Base-by-base conservation (phyloP, 2,888 invertebrate genomes). In the Entomobrya multifasciata region DNA sequence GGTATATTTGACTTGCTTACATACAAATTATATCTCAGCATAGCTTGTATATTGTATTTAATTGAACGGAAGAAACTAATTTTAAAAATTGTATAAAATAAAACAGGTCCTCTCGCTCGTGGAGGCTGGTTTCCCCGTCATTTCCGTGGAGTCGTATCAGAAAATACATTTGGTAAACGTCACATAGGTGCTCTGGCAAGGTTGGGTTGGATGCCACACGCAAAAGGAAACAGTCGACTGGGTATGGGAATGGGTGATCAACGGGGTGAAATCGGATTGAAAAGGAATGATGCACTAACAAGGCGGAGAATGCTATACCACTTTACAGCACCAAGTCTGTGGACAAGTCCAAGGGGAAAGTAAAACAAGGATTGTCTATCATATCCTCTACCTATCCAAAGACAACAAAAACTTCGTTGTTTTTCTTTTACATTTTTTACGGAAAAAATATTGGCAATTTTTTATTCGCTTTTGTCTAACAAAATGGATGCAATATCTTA, bases 41-140 rank as follows among this genome's bases (percentile, higher is more conserved):
- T n/a, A n/a, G n/a, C n/a, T n/a, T n/a, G n/a, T n/a, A n/a, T n/a
- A n/a, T n/a, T n/a, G n/a, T n/a, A n/a, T n/a, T n/a, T n/a, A n/a
- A n/a, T n/a, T n/a, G n/a, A n/a, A n/a, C n/a, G n/a, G n/a, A n/a
- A 47, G 5, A 3, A 5, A 47, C 5, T 44, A 15, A 47, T 47
- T 47, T 2, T 47, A 15, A 5, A 55, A 55, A 17, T 52, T 55
- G 55, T 20, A 17, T 62, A n/a, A n/a, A n/a, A n/a, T n/a, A n/a
- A n/a, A 55, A 55, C 22, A 91, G 91, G 91, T 30, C 87, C 89
- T 3, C 74, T 90, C 52, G 90, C 90, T 0, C 70, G 91, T 47
- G 90, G 90, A 13, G 90, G 90, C 15, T 91, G 91, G 91, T 90
- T 90, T 79, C 91, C 91, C 15, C 88, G 91, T 27, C 90, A 90